A percentile compares a stretch with the other conserved stretches of the same genome.
These are phyloP conservation scores for Callipepla californica DNA, from an alignment of 2,113 vertebrate genomes.

Conservation along the genomic window DNA sequence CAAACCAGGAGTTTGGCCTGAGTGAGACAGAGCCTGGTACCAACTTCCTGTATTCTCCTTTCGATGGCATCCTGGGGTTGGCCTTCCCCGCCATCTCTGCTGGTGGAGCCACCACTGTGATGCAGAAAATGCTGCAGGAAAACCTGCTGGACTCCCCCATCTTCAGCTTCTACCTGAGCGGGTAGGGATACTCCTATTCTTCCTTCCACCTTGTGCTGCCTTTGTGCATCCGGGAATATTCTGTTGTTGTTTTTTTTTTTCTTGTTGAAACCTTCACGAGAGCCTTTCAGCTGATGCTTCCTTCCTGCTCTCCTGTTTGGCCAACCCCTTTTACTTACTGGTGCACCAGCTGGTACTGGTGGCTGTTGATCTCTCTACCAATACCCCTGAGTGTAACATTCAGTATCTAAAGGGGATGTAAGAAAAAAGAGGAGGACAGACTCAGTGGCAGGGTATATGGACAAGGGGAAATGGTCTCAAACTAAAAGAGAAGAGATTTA, in stretches of 20 bases:
- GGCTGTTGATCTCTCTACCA: neutral
- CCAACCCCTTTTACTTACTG: neutral
- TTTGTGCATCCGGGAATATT: neutral
- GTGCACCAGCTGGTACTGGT: neutral
- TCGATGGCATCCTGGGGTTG: constrained; percentile 39
- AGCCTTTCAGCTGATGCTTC: neutral
- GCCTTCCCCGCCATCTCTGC: constrained; percentile 21
- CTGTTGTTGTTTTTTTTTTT: neutral
- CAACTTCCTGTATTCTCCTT: constrained; percentile 16
- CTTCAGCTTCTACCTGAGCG: constrained; percentile 39
- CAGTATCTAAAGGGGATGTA: too few relatives aligned
- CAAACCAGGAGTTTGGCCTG: constrained; percentile 76
- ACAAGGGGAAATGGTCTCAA: too few relatives aligned
- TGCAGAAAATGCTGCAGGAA: neutral
- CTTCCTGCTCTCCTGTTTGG: neutral
- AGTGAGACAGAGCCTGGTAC: constrained; percentile 57
- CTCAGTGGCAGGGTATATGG: too few relatives aligned
- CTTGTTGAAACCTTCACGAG: neutral
- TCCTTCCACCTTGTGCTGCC: neutral
- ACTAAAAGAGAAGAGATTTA: too few relatives aligned
- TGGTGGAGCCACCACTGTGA: constrained; percentile 5
- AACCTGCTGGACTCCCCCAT: neutral
- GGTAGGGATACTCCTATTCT: neutral
- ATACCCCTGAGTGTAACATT: neutral
- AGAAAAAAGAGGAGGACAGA: too few relatives aligned